Conservation (phyloP, 2,113 vertebrate genomes). For the Oncorhynchus mykiss region DNA sequence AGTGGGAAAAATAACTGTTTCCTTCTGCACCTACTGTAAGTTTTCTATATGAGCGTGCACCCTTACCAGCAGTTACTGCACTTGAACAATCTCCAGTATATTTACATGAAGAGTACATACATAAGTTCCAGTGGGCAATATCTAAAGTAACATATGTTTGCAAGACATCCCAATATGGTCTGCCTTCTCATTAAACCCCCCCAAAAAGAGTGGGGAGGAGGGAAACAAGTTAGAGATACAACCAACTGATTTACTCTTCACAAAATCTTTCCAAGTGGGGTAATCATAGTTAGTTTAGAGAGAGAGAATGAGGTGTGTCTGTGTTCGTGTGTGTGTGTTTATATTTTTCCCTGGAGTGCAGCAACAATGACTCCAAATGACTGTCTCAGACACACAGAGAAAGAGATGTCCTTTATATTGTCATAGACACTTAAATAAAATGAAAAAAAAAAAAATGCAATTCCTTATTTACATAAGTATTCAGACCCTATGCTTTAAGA, state of each 20-base stretch:
- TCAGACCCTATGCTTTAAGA: too few species aligned
- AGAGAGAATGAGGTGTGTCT: neutral
- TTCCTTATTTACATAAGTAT: too few species aligned
- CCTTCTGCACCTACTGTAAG: neutral
- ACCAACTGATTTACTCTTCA: neutral
- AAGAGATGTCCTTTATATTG: neutral
- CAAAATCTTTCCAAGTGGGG: neutral
- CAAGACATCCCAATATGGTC: too few species aligned
- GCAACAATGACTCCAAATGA: neutral
- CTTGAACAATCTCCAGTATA: too few species aligned
- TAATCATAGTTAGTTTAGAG: conserved; percentile 1
- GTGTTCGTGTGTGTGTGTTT: neutral
- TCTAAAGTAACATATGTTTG: neutral
- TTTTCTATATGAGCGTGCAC: neutral
- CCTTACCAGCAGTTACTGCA: too few species aligned
- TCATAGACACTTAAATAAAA: neutral
- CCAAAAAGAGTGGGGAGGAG: too few species aligned
- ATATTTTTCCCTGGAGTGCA: neutral
- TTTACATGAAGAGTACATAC: too few species aligned
- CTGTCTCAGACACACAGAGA: neutral
- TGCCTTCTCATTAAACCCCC: too few species aligned
- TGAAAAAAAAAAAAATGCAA: too few species aligned
- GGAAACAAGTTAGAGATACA: too few species aligned
- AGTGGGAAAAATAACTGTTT: neutral
- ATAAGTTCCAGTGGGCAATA: neutral